phyloP scores from a whole-genome alignment of 2,113 vertebrate genomes.

The Calypte anna region DNA sequence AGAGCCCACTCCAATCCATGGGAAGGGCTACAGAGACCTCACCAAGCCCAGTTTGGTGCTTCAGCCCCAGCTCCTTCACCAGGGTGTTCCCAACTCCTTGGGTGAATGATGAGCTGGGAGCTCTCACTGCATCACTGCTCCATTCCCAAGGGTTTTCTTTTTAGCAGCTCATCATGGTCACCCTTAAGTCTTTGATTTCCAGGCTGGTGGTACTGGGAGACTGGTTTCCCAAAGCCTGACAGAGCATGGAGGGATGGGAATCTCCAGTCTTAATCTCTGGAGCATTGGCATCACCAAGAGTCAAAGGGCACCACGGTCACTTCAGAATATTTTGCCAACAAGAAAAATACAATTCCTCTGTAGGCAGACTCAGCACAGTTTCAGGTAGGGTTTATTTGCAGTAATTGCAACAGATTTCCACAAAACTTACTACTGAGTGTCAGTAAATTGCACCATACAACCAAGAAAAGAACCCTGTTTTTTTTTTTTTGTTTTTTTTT shows the following conservation, averaged over 20 bases:
- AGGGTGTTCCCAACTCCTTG: fast-evolving
- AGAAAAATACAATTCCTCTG: not conserved
- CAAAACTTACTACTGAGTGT: not conserved
- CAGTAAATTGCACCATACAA: conserved; percentile 1
- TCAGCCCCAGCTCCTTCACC: not conserved
- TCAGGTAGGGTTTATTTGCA: conserved; percentile 52
- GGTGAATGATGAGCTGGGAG: fast-evolving
- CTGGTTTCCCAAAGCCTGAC: fast-evolving
- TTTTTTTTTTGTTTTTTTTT: not conserved
- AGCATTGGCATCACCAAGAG: fast-evolving
- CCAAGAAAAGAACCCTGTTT: not conserved
- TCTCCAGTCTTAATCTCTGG: not conserved
- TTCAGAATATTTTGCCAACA: not conserved
- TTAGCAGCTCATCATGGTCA: too few species aligned
- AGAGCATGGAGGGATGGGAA: fast-evolving
- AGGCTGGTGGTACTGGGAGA: not conserved
- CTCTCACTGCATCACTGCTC: fast-evolving
- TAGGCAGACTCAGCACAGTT: not conserved
- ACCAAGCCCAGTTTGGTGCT: not conserved
- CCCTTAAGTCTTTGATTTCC: not conserved
- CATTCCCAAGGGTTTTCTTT: not conserved
- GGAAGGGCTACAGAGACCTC: not conserved
- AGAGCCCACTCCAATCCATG: not conserved
- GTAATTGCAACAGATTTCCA: conserved; percentile 17
- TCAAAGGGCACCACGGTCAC: not conserved